These are phyloP conservation scores for Sus scrofa DNA, from an alignment of 2,113 vertebrate species.

Conservation along the genomic window DNA sequence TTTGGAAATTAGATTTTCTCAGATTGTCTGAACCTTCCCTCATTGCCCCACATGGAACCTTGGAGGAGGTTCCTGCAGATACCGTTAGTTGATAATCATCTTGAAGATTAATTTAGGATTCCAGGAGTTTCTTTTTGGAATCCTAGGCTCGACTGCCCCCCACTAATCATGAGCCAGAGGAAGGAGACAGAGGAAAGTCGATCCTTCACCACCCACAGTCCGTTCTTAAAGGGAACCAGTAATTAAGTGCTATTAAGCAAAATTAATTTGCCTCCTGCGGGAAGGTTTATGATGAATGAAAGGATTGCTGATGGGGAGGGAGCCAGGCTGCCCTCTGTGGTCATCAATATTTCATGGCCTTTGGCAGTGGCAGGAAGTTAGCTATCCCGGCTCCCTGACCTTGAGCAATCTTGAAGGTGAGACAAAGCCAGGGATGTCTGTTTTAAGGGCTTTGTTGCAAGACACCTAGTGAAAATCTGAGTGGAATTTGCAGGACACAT, in stretches of 20 bases:
- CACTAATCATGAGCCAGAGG: neutral
- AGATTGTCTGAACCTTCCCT: neutral
- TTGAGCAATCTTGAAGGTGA: neutral
- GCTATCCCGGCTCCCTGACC: conserved; percentile 39
- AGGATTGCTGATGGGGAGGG: conserved; percentile 25
- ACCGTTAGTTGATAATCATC: neutral
- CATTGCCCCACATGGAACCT: neutral
- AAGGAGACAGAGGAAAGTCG: neutral
- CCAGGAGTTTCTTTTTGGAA: conserved; percentile 40
- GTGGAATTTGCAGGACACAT: neutral
- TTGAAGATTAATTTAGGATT: neutral
- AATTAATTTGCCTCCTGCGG: conserved; percentile 73
- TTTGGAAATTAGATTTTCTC: neutral
- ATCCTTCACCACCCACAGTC: neutral
- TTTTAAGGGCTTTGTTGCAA: neutral
- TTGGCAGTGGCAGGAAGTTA: conserved; percentile 39
- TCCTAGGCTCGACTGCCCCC: neutral
- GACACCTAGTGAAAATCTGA: neutral
- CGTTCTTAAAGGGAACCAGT: conserved; percentile 46
- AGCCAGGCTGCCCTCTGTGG: conserved; percentile 45
- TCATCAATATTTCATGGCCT: conserved; percentile 66
- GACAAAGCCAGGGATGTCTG: neutral
- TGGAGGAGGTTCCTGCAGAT: neutral
- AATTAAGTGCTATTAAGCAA: conserved; percentile 67
- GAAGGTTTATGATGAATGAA: conserved; percentile 64